These are phyloP conservation scores for Sebastes diaconus DNA, from an alignment of 2,797 vertebrate genomes.

Conservation along the genomic window DNA sequence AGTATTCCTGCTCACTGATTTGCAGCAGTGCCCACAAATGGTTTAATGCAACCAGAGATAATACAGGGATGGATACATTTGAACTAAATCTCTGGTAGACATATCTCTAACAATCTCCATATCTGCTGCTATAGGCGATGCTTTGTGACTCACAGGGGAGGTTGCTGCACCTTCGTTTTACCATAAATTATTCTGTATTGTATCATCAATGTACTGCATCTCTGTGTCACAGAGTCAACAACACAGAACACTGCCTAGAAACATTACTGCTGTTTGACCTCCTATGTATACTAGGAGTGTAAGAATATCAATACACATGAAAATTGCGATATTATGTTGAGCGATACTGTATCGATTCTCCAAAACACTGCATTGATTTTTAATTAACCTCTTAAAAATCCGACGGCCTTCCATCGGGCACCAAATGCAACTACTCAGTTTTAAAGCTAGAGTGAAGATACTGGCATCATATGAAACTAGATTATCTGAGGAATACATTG, in stretches of 20 bases:
- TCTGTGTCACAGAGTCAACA: background rate
- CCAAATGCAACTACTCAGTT: accelerated
- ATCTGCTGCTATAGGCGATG: background rate
- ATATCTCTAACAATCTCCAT: background rate
- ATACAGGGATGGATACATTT: background rate
- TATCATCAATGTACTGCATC: background rate
- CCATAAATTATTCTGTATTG: background rate
- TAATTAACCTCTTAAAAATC: no score
- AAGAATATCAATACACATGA: no score
- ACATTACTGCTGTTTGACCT: background rate
- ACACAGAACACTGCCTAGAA: background rate
- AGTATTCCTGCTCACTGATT: background rate
- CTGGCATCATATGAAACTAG: no score
- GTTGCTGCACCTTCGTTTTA: background rate
- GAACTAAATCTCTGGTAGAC: background rate
- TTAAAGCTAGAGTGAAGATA: no score
- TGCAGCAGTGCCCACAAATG: background rate
- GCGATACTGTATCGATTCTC: no score
- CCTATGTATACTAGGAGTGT: background rate
- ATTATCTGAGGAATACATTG: no score
- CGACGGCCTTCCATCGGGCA: no score
- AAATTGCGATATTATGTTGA: no score
- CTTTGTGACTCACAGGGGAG: background rate
- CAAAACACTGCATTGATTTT: no score
- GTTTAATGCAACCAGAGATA: background rate